Base-by-base conservation (phyloP, 1,140 invertebrate genomes). In the Sesamia nonagrioides region DNA sequence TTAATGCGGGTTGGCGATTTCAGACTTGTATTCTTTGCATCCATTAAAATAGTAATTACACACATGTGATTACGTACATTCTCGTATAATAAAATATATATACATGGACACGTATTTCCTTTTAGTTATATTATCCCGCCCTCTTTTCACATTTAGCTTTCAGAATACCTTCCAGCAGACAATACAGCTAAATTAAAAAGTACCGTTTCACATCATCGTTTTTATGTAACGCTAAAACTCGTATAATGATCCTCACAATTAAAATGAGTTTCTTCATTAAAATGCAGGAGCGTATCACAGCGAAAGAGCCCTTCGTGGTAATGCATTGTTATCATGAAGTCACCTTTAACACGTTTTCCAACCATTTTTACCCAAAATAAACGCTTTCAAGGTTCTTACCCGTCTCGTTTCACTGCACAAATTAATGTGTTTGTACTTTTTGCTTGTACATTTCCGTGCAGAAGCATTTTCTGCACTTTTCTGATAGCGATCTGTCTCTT, bases 251-350 rank as follows among this genome's bases (percentile, higher is more conserved):
- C 66, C 69, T 63, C 60, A 73, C 80, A 80, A 77, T 80, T 79
- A 60, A 79, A 80, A 83, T 80, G 73, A 72, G 80, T 71, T 69
- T 76, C 75, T 80, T 82, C 73, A 82, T 84, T 84, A 84, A 80
- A 84, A 82, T 77, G 27, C 78, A 73, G 68, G 18, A 9, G 21
- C 6, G 18, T 71, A 71, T 54, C 33, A 54, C 7, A 33, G 0
- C 48, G 27, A 37, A 18, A 71, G n/a, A 17, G 17, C n/a, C 40
- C 37, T 66, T 37, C 27, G 27, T 8, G 33, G 13, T n/a, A 71
- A 71, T 52, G 68, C 15, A 71, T 40, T 21, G 45, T 69, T 69
- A 69, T 69, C 18, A 61, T 37, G 60, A 61, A 61, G 60, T 61
- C 60, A 15, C 35, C 60, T 61, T 17, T 61, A 35, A 61, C 45